Conservation (phyloP, 2,888 invertebrate genomes). For the Thecocarcelia acutangulata region DNA sequence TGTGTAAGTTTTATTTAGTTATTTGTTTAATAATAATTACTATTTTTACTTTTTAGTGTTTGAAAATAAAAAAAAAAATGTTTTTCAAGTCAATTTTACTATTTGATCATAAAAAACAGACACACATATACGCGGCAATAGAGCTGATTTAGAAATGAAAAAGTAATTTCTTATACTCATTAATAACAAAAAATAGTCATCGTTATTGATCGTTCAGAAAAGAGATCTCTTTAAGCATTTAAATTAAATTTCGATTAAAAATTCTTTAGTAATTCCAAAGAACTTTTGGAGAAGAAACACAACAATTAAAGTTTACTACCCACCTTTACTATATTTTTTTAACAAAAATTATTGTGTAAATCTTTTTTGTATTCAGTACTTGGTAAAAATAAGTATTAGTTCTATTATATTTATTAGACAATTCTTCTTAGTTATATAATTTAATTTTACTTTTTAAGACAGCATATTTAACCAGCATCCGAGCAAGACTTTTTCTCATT, state of each 20-base stretch:
- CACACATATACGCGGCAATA: conserved; percentile 82
- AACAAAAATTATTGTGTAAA: conserved; percentile 66
- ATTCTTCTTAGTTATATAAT: neutral
- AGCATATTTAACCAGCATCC: conserved; percentile 77
- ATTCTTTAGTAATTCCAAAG: neutral
- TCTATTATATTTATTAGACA: too few relatives aligned
- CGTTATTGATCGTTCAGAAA: conserved; percentile 78
- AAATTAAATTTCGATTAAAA: neutral
- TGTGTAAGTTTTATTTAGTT: conserved; percentile 47
- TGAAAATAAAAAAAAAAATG: conserved; percentile 47
- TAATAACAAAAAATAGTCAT: conserved; percentile 79
- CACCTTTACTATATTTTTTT: conserved; percentile 68
- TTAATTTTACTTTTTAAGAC: conserved; percentile 64
- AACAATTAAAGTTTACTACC: conserved; percentile 12
- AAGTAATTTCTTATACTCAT: conserved; percentile 39
- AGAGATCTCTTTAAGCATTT: conserved; percentile 16
- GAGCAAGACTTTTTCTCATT: conserved; percentile 72
- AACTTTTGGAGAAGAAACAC: neutral
- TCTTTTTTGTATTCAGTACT: conserved; percentile 60
- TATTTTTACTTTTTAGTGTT: conserved; percentile 64
- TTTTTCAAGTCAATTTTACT: conserved; percentile 61
- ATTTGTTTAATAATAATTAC: conserved; percentile 7
- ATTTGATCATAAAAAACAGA: conserved; percentile 73
- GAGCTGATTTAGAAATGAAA: conserved; percentile 76
- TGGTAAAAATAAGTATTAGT: too few relatives aligned